Conservation (phyloP, 2,113 vertebrate genomes). For the Oenanthe melanoleuca region DNA sequence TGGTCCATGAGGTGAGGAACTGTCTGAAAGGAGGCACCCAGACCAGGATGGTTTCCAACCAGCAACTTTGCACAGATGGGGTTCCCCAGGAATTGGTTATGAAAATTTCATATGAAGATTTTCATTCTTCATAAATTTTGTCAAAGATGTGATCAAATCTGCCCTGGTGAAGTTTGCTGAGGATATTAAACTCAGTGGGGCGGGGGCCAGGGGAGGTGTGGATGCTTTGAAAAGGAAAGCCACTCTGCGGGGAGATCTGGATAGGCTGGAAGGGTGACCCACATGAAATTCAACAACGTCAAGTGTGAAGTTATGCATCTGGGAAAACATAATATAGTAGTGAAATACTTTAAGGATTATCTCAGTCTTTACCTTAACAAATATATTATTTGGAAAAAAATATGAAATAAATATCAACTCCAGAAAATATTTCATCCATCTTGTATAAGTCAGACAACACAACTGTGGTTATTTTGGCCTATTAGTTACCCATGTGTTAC, state of each 20-base stretch:
- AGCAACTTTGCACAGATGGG: not conserved
- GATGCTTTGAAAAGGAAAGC: not conserved
- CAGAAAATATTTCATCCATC: not conserved
- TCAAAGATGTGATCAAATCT: not conserved
- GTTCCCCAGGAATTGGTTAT: too few species aligned
- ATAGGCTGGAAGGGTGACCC: not conserved
- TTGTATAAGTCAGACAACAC: not conserved
- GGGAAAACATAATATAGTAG: not conserved
- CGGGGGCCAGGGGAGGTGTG: too few species aligned
- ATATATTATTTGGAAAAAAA: not conserved
- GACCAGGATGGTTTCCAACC: not conserved
- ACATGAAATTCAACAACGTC: not conserved
- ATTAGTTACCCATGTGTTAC: not conserved
- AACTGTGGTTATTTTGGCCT: slow-evolving; percentile 43
- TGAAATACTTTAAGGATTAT: not conserved
- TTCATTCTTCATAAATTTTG: not conserved
- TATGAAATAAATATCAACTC: not conserved
- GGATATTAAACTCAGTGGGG: not conserved
- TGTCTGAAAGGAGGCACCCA: not conserved
- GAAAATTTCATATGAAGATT: not conserved
- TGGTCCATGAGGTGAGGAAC: not conserved
- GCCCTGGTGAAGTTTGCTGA: not conserved
- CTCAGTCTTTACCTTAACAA: not conserved
- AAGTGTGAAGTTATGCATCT: not conserved
- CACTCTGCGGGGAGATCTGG: not conserved